A percentile compares a stretch with the other conserved stretches of the same genome.
Conservation (phyloP, 1,140 invertebrate species). For the Drosophila persimilis region DNA sequence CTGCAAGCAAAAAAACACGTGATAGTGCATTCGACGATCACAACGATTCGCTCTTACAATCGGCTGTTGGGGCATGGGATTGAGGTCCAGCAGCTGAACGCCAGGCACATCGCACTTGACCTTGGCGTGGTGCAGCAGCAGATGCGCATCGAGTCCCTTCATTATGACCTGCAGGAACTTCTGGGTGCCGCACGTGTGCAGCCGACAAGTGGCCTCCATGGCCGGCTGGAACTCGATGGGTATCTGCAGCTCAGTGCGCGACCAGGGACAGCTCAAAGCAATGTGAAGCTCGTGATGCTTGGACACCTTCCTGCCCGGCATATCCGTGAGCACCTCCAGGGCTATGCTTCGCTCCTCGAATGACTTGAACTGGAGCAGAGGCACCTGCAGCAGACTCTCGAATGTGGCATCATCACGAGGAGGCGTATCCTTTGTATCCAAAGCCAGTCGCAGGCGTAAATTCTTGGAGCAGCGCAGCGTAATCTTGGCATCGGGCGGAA, state of each 20-base stretch:
- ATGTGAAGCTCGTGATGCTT: slow-evolving; percentile 83
- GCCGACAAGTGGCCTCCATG: slow-evolving; percentile 89
- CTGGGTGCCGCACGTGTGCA: slow-evolving; percentile 91
- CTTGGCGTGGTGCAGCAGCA: slow-evolving; percentile 85
- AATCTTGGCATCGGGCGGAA: slow-evolving; percentile 84
- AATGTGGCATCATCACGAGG: slow-evolving; percentile 77
- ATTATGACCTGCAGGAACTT: slow-evolving; percentile 92
- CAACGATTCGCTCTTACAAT: slow-evolving; percentile 45
- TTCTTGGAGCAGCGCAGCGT: slow-evolving; percentile 86
- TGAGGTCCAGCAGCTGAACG: slow-evolving; percentile 86
- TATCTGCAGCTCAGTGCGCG: slow-evolving; percentile 87
- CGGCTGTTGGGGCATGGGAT: slow-evolving; percentile 84
- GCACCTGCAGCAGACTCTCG: slow-evolving; percentile 85
- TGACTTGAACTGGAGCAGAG: slow-evolving; percentile 87
- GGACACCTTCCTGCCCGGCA: slow-evolving; percentile 87
- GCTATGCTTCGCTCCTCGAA: slow-evolving; percentile 87
- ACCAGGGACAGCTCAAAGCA: slow-evolving; percentile 90
- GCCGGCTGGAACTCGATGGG: slow-evolving; percentile 91
- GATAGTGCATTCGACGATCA: background rate
- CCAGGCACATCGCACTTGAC: slow-evolving; percentile 85
- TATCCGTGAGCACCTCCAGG: slow-evolving; percentile 88
- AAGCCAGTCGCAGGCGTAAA: slow-evolving; percentile 83
- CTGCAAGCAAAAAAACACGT: slow-evolving; percentile 25
- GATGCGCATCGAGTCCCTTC: slow-evolving; percentile 86
- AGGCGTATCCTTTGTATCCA: slow-evolving; percentile 1